phyloP scores from a whole-genome alignment of 64 coral and sea anemone species.

The Montipora capricornis region DNA sequence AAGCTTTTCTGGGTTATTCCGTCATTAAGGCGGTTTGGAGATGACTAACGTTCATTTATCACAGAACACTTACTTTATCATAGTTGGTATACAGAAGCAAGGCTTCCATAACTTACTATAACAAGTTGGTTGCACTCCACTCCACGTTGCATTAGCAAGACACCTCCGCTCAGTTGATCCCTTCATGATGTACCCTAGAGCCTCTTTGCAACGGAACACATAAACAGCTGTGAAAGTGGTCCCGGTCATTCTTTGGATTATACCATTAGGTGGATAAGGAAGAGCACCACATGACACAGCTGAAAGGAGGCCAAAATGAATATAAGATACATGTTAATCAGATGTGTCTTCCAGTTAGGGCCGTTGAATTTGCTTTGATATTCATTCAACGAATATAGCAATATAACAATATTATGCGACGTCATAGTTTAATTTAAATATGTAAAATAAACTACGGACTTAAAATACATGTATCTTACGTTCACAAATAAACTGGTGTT shows the following conservation, averaged over 20 bases:
- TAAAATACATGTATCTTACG: conserved; percentile 24
- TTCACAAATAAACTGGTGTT: conserved; percentile 21
- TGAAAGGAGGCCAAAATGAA: conserved; percentile 9
- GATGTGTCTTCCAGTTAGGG: background rate
- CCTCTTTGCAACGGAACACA: conserved; percentile 65
- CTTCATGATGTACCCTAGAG: conserved; percentile 60
- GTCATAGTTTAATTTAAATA: no score
- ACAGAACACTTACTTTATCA: background rate
- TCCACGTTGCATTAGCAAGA: conserved; percentile 78
- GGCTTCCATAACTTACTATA: conserved; percentile 26
- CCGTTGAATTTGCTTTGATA: background rate
- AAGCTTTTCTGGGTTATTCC: no score
- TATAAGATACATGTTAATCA: background rate
- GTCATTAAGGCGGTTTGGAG: no score
- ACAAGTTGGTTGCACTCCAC: conserved; percentile 56
- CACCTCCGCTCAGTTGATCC: conserved; percentile 64
- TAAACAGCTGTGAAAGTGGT: conserved; percentile 59
- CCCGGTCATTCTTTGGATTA: conserved; percentile 48
- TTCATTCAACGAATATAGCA: no score
- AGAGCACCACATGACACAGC: conserved; percentile 79
- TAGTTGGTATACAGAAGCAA: background rate
- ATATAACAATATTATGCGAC: no score
- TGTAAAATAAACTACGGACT: no score
- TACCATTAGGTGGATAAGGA: conserved; percentile 43
- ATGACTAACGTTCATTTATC: no score